Conservation (phyloP, 2,797 vertebrate genomes). For the Anisognathus igniventris region DNA sequence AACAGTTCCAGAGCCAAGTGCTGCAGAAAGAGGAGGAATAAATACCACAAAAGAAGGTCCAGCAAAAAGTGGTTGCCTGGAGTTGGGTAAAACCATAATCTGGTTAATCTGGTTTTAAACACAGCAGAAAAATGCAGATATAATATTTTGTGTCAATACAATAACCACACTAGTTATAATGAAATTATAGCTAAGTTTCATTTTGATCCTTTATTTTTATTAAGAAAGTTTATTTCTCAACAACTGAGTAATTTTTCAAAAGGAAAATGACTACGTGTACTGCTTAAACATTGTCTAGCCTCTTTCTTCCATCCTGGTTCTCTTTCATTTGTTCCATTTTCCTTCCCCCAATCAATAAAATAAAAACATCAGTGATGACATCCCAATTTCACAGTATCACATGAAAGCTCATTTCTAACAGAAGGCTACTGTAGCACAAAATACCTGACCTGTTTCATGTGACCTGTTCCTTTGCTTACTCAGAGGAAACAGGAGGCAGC, state of each 20-base stretch:
- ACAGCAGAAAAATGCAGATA: background rate
- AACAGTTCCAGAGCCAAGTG: background rate
- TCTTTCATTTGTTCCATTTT: background rate
- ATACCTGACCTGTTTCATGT: background rate
- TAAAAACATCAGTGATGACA: background rate
- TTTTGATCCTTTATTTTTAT: background rate
- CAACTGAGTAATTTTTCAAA: background rate
- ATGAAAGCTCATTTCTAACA: background rate
- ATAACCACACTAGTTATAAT: background rate
- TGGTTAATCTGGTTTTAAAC: background rate
- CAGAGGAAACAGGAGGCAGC: background rate
- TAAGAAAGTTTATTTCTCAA: background rate
- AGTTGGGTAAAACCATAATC: background rate
- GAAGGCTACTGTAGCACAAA: background rate
- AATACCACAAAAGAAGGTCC: background rate
- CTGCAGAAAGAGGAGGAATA: background rate
- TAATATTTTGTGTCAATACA: background rate
- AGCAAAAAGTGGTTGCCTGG: background rate
- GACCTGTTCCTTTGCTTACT: background rate
- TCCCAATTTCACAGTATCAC: background rate
- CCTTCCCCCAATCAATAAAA: background rate
- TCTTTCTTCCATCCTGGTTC: background rate
- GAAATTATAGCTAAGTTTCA: background rate
- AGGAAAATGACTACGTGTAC: background rate
- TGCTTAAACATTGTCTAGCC: background rate